Conservation (phyloP, 2,113 vertebrate genomes). For the Periophthalmus modestus region DNA sequence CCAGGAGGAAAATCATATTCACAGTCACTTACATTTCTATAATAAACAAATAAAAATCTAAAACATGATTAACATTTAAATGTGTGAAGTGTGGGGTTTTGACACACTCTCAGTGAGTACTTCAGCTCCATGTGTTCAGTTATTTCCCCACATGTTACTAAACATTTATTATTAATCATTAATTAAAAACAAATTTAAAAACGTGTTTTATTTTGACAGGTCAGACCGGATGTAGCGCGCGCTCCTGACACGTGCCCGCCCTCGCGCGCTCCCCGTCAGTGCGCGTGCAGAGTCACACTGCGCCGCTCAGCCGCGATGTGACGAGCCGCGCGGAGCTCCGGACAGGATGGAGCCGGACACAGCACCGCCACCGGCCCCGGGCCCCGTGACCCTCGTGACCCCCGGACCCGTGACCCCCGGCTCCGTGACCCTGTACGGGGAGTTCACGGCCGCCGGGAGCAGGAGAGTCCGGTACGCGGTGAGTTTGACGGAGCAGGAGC, state of each 20-base stretch:
- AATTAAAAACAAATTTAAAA: no score
- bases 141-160: no score
- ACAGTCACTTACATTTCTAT: no score
- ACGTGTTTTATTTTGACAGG: conserved; percentile 48
- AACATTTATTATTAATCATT: no score
- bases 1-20: no score
- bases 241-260: fast-evolving
- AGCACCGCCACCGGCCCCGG: conserved; percentile 25
- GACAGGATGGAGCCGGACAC: conserved; percentile 60
- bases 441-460: conserved; percentile 54
- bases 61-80: no score
- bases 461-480: conserved; percentile 64
- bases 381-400: not conserved
- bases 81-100: no score
- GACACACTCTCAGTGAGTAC: no score
- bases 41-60: no score
- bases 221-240: conserved; percentile 6
- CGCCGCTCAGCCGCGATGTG: conserved; percentile 22
- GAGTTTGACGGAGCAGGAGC: conserved; percentile 66
- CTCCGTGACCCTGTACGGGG: conserved; percentile 60
- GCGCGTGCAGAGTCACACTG: conserved; percentile 19
- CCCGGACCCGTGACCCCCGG: no score
- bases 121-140: no score
- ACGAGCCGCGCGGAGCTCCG: conserved; percentile 10
- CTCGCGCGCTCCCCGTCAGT: conserved; percentile 23